Evolutionary conservation across 2,797 vertebrate species (phyloP).

Genomic region (Tinamus major): DNA sequence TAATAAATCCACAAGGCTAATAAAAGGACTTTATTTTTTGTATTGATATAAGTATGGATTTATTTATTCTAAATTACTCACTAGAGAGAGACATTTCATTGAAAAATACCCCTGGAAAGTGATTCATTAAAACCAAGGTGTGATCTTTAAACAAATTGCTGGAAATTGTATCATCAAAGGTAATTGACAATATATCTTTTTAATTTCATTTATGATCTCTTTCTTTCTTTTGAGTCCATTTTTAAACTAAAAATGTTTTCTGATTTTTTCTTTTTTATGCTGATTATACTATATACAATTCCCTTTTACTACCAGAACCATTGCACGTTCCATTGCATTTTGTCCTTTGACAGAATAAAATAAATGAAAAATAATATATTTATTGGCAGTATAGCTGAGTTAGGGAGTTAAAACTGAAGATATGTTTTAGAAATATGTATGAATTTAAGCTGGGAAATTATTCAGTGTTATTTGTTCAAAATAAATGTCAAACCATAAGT

Average conservation of each 20-base stretch:
- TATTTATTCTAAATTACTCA: conserved; percentile 84
- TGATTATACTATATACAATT: background rate
- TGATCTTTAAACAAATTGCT: conserved; percentile 71
- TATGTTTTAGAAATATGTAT: background rate
- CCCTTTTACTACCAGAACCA: background rate
- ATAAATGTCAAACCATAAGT: background rate
- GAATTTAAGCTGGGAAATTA: background rate
- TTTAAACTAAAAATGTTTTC: background rate
- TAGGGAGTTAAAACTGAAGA: background rate
- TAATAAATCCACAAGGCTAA: conserved; percentile 80
- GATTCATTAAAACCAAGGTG: conserved; percentile 74
- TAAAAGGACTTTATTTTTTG: conserved; percentile 78
- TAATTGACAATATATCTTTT: conserved; percentile 63
- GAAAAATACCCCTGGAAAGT: conserved; percentile 73
- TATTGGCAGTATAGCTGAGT: background rate
- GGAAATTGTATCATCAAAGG: conserved; percentile 48
- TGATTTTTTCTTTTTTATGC: background rate
- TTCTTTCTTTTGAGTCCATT: conserved; percentile 6
- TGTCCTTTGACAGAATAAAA: background rate
- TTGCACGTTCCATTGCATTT: background rate
- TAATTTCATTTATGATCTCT: conserved; percentile 4
- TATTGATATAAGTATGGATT: conserved; percentile 85
- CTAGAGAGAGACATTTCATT: conserved; percentile 82
- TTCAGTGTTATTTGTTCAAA: background rate
- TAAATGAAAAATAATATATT: rapidly evolving